Percentiles rank a stretch among this genome's conserved stretches.
These are phyloP conservation scores for Suncus etruscus DNA, from an alignment of 2,113 vertebrate genomes.

Conservation along the genomic window DNA sequence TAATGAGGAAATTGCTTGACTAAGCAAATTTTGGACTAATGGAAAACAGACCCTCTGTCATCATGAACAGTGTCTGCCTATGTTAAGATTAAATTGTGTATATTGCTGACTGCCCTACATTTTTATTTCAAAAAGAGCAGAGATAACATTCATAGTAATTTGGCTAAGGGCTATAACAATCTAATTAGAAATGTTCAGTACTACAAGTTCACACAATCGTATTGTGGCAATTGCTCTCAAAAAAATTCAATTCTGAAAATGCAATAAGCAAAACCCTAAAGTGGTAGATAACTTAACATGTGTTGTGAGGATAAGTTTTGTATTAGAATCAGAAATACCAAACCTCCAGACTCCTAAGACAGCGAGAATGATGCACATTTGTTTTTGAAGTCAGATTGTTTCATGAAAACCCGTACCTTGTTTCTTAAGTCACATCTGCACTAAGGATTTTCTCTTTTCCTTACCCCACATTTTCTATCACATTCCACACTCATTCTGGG, in stretches of 20 bases:
- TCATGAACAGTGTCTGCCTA: conserved; percentile 25
- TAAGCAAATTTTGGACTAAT: conserved; percentile 75
- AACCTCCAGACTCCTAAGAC: background rate
- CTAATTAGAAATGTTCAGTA: conserved; percentile 81
- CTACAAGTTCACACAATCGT: conserved; percentile 72
- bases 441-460: background rate
- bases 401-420: background rate
- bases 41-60: conserved; percentile 62
- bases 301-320: background rate
- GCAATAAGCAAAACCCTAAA: background rate
- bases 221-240: conserved; percentile 75
- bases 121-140: conserved; percentile 76
- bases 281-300: conserved; percentile 56
- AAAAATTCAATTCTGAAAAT: conserved; percentile 82
- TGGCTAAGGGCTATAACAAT: conserved; percentile 77
- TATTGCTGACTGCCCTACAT: conserved; percentile 75
- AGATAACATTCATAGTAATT: conserved; percentile 75
- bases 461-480: background rate
- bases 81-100: conserved; percentile 69
- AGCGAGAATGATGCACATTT: background rate
- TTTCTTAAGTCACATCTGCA: background rate
- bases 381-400: background rate
- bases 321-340: conserved; percentile 7
- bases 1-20: conserved; percentile 66
- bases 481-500: fast-evolving